Evolutionary conservation across 2,888 invertebrate genomes (phyloP).

Genomic region (Polyploca ridens): DNA sequence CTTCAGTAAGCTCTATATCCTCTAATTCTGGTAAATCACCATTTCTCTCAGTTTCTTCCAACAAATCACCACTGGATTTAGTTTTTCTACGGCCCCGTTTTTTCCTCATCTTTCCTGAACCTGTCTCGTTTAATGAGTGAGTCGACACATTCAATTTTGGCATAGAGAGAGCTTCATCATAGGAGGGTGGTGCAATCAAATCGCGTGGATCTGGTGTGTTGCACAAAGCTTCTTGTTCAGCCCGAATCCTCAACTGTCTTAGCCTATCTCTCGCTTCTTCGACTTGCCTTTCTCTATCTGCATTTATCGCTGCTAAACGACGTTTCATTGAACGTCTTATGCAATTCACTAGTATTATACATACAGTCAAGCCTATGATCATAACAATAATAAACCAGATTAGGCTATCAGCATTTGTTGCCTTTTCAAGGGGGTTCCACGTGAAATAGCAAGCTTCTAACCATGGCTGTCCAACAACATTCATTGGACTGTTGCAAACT

Average conservation of each 20-base stretch:
- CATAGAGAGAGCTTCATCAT: slow-evolving; percentile 91
- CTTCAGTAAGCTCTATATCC: slow-evolving; percentile 62
- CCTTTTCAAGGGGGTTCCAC: slow-evolving; percentile 82
- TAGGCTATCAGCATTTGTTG: slow-evolving; percentile 73
- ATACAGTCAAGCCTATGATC: slow-evolving; percentile 80
- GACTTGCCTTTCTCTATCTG: slow-evolving; percentile 82
- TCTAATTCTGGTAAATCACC: slow-evolving; percentile 64
- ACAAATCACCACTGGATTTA: slow-evolving; percentile 78
- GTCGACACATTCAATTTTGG: slow-evolving; percentile 87
- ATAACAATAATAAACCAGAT: slow-evolving; percentile 85
- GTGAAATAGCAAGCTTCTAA: slow-evolving; percentile 85
- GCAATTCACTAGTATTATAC: slow-evolving; percentile 81
- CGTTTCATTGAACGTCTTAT: slow-evolving; percentile 83
- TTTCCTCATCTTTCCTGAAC: slow-evolving; percentile 69
- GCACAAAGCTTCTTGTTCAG: slow-evolving; percentile 81
- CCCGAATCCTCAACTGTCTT: slow-evolving; percentile 79
- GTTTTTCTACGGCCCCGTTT: slow-evolving; percentile 78
- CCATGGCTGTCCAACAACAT: slow-evolving; percentile 87
- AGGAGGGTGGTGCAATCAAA: slow-evolving; percentile 88
- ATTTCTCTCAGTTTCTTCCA: slow-evolving; percentile 76
- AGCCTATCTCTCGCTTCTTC: slow-evolving; percentile 84
- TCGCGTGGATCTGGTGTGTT: slow-evolving; percentile 89
- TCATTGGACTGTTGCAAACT: slow-evolving; percentile 87
- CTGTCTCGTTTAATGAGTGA: slow-evolving; percentile 80
- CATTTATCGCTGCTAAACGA: slow-evolving; percentile 76